phyloP scores from a whole-genome alignment of 2,113 vertebrate genomes.

The Cricetomys ansorgei region DNA sequence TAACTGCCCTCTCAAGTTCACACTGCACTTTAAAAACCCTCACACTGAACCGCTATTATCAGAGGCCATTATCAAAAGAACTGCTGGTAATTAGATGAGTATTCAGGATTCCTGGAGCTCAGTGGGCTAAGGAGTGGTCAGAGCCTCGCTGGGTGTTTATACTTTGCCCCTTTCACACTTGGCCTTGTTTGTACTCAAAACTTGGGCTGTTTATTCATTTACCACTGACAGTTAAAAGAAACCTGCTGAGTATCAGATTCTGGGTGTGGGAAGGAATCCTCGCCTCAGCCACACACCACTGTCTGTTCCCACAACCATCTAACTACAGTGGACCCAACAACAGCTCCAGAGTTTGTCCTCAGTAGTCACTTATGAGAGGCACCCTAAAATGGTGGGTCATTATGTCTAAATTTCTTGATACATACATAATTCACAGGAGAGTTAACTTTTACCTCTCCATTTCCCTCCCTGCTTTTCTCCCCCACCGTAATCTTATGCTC shows the following conservation, averaged over 20 bases:
- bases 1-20: not conserved
- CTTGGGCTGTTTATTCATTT: not conserved
- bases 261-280: accelerated
- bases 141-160: not conserved
- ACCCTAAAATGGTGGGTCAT: not conserved
- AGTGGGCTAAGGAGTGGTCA: not conserved
- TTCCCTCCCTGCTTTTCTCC: not conserved
- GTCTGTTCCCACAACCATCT: not conserved
- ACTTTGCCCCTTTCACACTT: not conserved
- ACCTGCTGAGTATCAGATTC: not conserved
- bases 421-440: not conserved
- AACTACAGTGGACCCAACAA: not conserved
- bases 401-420: not conserved
- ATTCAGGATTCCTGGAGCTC: not conserved
- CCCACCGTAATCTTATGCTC: no score
- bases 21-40: not conserved
- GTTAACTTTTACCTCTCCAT: not conserved
- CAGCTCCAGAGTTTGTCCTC: not conserved
- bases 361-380: not conserved
- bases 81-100: not conserved
- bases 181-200: slow-evolving; percentile 1
- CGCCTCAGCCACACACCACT: not conserved
- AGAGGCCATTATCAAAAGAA: not conserved
- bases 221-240: not conserved
- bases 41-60: not conserved